Percentiles rank a stretch among this genome's conserved stretches.
Evolutionary conservation across 2,888 invertebrate genomes (phyloP).

Genomic region (Eutolmus rufibarbis): DNA sequence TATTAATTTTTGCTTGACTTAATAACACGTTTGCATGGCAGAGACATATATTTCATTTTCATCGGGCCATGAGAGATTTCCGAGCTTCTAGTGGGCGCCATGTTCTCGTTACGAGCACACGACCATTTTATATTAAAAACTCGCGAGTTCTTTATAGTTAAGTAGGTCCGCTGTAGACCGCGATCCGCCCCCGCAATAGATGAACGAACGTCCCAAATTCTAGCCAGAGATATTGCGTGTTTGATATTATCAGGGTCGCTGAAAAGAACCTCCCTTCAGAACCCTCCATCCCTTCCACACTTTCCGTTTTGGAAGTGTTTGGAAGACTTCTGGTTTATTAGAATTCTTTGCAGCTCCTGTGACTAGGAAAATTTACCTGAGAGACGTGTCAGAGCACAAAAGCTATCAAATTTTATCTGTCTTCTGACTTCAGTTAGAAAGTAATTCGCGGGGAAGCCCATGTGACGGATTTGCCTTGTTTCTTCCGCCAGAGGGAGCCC

Average conservation of each 20-base stretch:
- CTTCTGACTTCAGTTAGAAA: not conserved
- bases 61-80: slow-evolving; percentile 29
- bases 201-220: not conserved
- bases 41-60: slow-evolving; percentile 44
- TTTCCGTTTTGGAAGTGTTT: not conserved
- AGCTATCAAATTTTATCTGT: not conserved
- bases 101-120: slow-evolving; percentile 5
- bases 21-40: slow-evolving; percentile 46
- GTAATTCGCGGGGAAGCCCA: not conserved
- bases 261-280: not conserved
- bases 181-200: not conserved
- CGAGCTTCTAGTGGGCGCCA: not conserved
- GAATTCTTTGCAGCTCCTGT: slow-evolving; percentile 14
- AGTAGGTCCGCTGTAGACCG: not conserved
- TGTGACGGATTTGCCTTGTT: not conserved
- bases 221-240: slow-evolving; percentile 10
- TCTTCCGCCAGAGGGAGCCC: not conserved
- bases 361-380: slow-evolving; percentile 2
- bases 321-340: not conserved
- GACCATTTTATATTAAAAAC: slow-evolving; percentile 26
- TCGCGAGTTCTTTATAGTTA: slow-evolving; percentile 8
- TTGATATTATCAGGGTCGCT: not conserved
- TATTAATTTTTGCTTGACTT: slow-evolving; percentile 47
- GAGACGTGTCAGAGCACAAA: not conserved
- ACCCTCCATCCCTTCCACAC: too few species aligned